Conservation (phyloP, 2,113 vertebrate species). For the Furnarius figulus region DNA sequence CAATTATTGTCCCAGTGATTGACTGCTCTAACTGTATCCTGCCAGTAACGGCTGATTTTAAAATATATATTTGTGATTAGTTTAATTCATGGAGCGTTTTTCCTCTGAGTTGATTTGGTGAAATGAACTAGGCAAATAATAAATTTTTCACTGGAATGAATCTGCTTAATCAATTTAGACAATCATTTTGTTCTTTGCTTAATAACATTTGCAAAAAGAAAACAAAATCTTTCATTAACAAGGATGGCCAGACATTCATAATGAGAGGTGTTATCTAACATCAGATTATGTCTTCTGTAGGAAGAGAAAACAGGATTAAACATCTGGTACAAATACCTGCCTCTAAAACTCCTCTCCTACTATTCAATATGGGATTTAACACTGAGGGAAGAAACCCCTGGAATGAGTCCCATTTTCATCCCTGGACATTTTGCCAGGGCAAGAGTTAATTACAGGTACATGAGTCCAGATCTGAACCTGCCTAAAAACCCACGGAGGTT, state of each 20-base stretch:
- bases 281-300: not conserved
- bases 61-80: conserved; percentile 66
- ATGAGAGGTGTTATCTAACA: conserved; percentile 12
- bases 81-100: conserved; percentile 47
- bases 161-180: conserved; percentile 71
- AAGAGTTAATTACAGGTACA: not conserved
- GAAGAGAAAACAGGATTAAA: conserved; percentile 18
- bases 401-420: not conserved
- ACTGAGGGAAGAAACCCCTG: not conserved
- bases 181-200: conserved; percentile 67
- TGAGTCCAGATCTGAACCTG: not conserved
- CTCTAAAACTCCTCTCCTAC: not conserved
- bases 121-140: conserved; percentile 56
- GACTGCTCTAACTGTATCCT: conserved; percentile 18
- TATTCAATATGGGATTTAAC: not conserved
- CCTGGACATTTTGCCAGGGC: not conserved
- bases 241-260: not conserved
- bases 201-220: conserved; percentile 63
- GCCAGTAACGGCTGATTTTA: not conserved
- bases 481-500: not conserved
- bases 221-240: conserved; percentile 61
- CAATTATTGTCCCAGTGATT: conserved; percentile 30
- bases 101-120: conserved; percentile 36
- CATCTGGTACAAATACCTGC: not conserved
- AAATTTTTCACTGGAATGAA: conserved; percentile 56